phyloP scores from a whole-genome alignment of 2,888 invertebrate species.

The Pediacus dermestoides region DNA sequence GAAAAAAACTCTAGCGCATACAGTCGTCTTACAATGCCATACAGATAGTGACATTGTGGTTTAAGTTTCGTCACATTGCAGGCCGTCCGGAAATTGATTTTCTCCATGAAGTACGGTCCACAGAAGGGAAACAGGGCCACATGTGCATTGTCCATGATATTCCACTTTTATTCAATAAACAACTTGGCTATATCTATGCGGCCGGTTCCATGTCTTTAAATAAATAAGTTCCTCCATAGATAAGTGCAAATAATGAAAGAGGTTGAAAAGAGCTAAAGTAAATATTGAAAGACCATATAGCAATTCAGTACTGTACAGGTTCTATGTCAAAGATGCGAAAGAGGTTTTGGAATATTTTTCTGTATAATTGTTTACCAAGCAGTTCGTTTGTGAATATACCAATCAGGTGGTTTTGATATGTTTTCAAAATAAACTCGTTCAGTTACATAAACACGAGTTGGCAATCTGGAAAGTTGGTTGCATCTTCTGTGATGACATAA shows the following conservation, averaged over 20 bases:
- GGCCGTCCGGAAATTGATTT: slow-evolving; percentile 43
- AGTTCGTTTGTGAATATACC: too few species aligned
- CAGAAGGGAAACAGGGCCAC: slow-evolving; percentile 24
- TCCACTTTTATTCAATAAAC: slow-evolving; percentile 35
- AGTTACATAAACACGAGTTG: too few species aligned
- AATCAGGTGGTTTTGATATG: too few species aligned
- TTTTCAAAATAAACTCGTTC: too few species aligned
- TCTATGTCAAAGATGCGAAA: too few species aligned
- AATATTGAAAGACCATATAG: slow-evolving; percentile 8
- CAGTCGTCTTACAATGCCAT: too few species aligned
- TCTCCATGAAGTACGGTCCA: slow-evolving; percentile 31
- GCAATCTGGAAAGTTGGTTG: too few species aligned
- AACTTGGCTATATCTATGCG: slow-evolving; percentile 23
- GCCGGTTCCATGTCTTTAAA: slow-evolving; percentile 18
- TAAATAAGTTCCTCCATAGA: slow-evolving; percentile 10
- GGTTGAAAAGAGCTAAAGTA: slow-evolving; percentile 6
- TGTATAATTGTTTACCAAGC: too few species aligned
- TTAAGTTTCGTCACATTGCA: slow-evolving; percentile 35
- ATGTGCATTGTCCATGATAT: slow-evolving; percentile 38
- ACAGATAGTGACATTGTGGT: slow-evolving; percentile 25
- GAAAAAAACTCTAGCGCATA: too few species aligned
- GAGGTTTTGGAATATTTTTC: too few species aligned
- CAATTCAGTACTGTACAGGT: too few species aligned
- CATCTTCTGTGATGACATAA: too few species aligned
- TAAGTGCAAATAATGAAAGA: slow-evolving; percentile 10